Evolutionary conservation across 37 sponge, comb jelly and placozoan genomes (phyloP), one percentile per base, ranked within the genome.

Genomic region (Chondrilla cf. caribensis): DNA sequence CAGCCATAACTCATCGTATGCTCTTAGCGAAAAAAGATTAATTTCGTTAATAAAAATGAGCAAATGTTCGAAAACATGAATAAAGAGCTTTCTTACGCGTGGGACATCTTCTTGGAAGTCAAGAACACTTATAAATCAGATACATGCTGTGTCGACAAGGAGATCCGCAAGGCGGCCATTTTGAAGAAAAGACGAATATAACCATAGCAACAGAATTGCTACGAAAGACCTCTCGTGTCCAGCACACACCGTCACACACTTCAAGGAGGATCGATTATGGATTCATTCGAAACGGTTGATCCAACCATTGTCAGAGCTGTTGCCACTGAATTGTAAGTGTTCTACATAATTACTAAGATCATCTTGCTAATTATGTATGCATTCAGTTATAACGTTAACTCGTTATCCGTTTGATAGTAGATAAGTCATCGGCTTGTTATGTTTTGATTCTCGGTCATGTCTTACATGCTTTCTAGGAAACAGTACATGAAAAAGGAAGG

Each of bases 1-100:
- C 78, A 89, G 89, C 99, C 99, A 98, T 77, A 93, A 88, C 26
- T 66, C 29, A 81, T 98, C 90, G 83, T 91, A 98, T 1, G 87
- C 54, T n/a, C 93, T 92, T 41, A 17, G 81, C 31, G 38, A 25
- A 8, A 40, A 60, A 38, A 36, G 29, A 24, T 14, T 24, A n/a
- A n/a, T n/a, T n/a, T n/a, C n/a, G n/a, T n/a, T n/a, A n/a, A n/a
- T n/a, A n/a, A n/a, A n/a, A n/a, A n/a, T n/a, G n/a, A n/a, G n/a
- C n/a, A n/a, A n/a, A n/a, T n/a, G n/a, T n/a, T n/a, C n/a, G n/a
- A n/a, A n/a, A n/a, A n/a, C n/a, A n/a, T n/a, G n/a, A n/a, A n/a
- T 47, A 47, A 47, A 47, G 11, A 6, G 11, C 51, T 47, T 33
- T 2, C 68, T 33, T 67, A 67, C 68, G 68, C 29, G 33, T 67